These are phyloP conservation scores for Pantala flavescens DNA, from an alignment of 1,140 invertebrate genomes.

Conservation along the genomic window DNA sequence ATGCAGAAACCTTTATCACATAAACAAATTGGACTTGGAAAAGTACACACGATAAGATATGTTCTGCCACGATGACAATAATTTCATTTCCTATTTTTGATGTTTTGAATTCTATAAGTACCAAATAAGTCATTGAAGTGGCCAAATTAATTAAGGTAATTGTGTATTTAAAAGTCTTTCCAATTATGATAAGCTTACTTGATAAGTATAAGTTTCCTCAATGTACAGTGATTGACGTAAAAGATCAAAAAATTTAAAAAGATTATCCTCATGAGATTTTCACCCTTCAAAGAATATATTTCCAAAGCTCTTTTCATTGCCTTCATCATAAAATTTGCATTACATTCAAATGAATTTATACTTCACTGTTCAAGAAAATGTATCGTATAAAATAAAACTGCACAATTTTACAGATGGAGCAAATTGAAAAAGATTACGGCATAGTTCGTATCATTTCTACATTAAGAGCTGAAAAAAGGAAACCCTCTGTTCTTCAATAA, in stretches of 20 bases:
- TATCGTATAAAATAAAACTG: background rate
- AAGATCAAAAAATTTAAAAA: background rate
- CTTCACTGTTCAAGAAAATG: background rate
- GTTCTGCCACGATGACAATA: background rate
- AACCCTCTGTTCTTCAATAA: no score
- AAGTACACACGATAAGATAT: background rate
- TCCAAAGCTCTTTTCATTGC: constrained; percentile 6
- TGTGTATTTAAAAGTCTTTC: background rate
- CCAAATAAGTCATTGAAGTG: background rate
- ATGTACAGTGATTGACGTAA: background rate
- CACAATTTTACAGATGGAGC: background rate
- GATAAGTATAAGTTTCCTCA: background rate
- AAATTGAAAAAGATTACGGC: background rate
- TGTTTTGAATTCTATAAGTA: background rate
- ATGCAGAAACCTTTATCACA: background rate
- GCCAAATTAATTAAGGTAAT: no score
- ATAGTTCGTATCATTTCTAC: background rate
- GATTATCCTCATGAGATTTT: background rate
- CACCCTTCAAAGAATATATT: background rate
- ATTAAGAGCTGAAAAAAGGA: background rate
- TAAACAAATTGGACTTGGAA: background rate
- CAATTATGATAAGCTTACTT: background rate
- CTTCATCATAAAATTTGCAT: background rate
- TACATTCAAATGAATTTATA: background rate
- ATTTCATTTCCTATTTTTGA: background rate